Base-by-base conservation (phyloP, 2,888 invertebrate species). In the Synergus itoensis region DNA sequence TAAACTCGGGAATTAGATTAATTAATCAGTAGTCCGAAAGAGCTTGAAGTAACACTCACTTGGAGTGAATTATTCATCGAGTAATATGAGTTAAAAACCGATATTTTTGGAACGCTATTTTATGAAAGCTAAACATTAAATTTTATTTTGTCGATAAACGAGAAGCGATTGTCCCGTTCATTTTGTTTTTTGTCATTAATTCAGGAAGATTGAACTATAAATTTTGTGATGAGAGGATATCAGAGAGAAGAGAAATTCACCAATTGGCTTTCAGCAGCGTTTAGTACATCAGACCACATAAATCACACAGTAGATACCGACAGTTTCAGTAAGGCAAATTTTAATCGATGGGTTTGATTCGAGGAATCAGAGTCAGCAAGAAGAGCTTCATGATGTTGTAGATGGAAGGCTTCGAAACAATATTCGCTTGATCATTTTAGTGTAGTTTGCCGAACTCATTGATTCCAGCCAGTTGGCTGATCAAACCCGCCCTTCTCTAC, bases 261-360 rank as follows among this genome's bases (percentile, higher is more conserved):
- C 64, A 64, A 64, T 64, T 64, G 40, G 41, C 9, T 64, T 40
- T 64, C 16, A 64, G 40, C 64, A 40, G 16, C 64, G n/a, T 64
- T 64, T 64, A 64, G 40, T n/a, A 64, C 60, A n/a, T 60, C 60
- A 21, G 60, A 67, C 18, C n/a, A n/a, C 28, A 53, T 53, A 48
- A 28, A 45, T 21, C 36, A 36, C 36, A 48, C 53, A 73, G 28
- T 48, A 53, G 48, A 36, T 53, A 45, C 21, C 9, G 48, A 28
- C 21, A 53, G 36, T 73, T 11, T 16, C 4, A 73, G 73, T 53
- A 73, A 73, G 53, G 28, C 73, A 69, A 45, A 45, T 53, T 48
- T 73, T 73, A 73, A 73, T 53, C 73, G 73, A 73, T 53, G 21
- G 48, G n/a, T 48, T 73, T 53, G 73, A 73, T 73, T 53, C 53